Evolutionary conservation across 2,888 invertebrate genomes (phyloP), one percentile per base, ranked within the genome.

Genomic region (Troides oblongomaculatus): DNA sequence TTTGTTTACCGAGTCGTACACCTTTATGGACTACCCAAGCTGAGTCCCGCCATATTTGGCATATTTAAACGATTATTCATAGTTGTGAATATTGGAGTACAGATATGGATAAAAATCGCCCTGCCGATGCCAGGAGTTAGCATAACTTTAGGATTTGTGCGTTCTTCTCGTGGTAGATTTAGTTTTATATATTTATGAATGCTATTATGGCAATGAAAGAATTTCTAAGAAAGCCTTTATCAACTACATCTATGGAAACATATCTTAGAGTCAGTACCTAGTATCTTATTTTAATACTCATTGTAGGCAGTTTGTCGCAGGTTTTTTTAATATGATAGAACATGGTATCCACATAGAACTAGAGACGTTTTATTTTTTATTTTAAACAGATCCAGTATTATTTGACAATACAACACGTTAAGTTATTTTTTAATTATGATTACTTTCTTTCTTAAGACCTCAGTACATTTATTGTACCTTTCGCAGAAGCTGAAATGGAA

Each of bases 31-130:
- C 64, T 69, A 64, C 64, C 59, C 36, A 69, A 36, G 72, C 74
- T 77, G 76, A 6, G 74, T 74, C 74, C 30, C 7, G 36, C 82
- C 82, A 73, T 85, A 77, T 84, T 78, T 75, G 81, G 82, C 56
- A 23, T 58, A 66, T 77, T 78, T 78, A 77, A 74, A 74, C 74
- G 73, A 74, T 76, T 78, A 79, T 79, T 78, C 77, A 79, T 78
- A 78, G 75, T 76, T 72, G 70, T 75, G 78, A 80, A 77, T 79
- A 82, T 79, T 77, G 74, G 76, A 74, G 73, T 71, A 77, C 83
- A 79, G 77, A 82, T 86, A 85, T 81, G 83, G 84, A 68, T 74
- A 77, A 78, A 81, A 84, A 83, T 80, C 64, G 70, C 62, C 50
- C 66, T 30, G 66, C 62, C 58, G 62, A 66, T 59, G 46, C 25